Evolutionary conservation across 2,797 vertebrate genomes (phyloP).

Genomic region (Octomys mimax): DNA sequence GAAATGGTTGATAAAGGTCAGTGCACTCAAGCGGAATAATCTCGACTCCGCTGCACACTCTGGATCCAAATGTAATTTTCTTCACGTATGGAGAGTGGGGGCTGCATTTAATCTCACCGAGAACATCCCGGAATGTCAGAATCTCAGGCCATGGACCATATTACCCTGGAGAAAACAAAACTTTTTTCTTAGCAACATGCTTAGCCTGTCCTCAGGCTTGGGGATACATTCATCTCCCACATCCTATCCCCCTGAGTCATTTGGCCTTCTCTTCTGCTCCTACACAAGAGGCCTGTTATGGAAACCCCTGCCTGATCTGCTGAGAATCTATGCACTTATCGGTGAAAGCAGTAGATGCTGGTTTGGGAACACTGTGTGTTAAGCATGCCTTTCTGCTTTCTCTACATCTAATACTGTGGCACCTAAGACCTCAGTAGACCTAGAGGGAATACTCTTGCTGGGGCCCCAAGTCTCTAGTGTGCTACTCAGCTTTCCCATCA

Average conservation of each 20-base stretch:
- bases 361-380: background rate
- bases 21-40: background rate
- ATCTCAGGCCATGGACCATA: background rate
- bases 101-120: background rate
- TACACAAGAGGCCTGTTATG: background rate
- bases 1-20: conserved; percentile 66
- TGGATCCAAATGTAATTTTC: background rate
- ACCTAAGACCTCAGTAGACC: background rate
- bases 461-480: background rate
- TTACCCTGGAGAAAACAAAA: background rate
- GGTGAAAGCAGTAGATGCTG: background rate
- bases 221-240: background rate
- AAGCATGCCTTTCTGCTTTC: background rate
- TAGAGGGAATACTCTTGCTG: background rate
- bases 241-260: background rate
- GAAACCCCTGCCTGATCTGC: background rate
- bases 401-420: background rate
- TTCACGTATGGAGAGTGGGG: background rate
- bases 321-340: background rate
- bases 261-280: background rate
- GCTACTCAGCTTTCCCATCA: background rate
- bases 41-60: background rate
- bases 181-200: background rate
- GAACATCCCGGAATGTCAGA: background rate
- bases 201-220: background rate